phyloP scores from a whole-genome alignment of 2,113 vertebrate genomes.

The Neolamprologus longior region DNA sequence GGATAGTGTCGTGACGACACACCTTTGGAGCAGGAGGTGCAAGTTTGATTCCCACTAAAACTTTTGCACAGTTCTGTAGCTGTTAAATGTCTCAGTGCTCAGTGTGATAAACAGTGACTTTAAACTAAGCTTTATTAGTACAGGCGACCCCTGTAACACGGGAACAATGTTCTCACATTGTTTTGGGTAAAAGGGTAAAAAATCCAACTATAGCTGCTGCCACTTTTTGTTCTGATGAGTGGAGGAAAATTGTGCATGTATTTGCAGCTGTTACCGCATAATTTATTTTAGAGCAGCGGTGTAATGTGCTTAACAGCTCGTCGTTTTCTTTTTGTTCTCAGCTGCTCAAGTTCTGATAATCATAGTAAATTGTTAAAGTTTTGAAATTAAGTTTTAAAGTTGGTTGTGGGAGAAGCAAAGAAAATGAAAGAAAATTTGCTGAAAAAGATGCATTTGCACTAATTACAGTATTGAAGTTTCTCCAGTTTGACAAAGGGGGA shows the following conservation, averaged over 20 bases:
- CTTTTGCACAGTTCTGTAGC: not conserved
- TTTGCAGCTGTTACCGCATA: accelerated
- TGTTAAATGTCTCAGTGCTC: not conserved
- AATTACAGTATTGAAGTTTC: not conserved
- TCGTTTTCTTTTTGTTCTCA: not conserved
- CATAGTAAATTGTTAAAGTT: not conserved
- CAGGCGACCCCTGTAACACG: not conserved
- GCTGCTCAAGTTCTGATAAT: not conserved
- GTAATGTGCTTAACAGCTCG: not conserved
- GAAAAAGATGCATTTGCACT: not conserved
- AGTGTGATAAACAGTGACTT: not conserved
- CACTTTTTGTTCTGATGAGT: accelerated
- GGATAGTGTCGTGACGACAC: not conserved
- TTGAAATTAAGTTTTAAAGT: not conserved
- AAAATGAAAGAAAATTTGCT: not conserved
- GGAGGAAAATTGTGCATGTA: not conserved
- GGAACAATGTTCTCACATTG: not conserved
- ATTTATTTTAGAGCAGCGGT: accelerated
- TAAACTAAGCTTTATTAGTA: not conserved
- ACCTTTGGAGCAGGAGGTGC: not conserved
- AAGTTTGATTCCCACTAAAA: not conserved
- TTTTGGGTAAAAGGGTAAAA: not conserved
- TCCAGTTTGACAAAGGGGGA: not conserved
- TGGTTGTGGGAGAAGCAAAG: not conserved
- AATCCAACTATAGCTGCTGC: not conserved